A percentile compares a stretch with the other conserved stretches of the same genome.
Evolutionary conservation across 1,140 invertebrate species (phyloP).

Genomic region (Nasonia giraulti): DNA sequence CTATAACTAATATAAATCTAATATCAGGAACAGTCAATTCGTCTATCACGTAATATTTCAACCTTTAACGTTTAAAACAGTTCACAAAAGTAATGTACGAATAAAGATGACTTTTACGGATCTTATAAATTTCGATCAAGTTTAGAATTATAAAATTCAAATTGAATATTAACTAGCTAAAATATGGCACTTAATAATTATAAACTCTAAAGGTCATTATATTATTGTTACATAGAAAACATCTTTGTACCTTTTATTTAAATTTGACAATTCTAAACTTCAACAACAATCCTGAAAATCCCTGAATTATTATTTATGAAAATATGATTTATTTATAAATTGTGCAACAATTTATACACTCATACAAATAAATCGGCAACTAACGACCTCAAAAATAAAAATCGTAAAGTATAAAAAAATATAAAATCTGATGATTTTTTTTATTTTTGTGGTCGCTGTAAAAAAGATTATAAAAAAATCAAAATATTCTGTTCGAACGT

Average conservation of each 20-base stretch:
- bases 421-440: neutral
- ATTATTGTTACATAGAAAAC: neutral
- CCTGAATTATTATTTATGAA: neutral
- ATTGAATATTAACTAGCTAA: neutral
- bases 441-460: no score
- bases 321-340: neutral
- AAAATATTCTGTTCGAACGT: neutral
- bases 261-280: neutral
- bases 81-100: no score
- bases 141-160: no score
- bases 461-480: neutral
- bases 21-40: slow-evolving; percentile 15
- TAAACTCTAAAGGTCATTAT: neutral
- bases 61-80: neutral
- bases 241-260: neutral
- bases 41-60: neutral
- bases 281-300: no score
- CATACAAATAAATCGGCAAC: neutral
- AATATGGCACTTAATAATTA: neutral
- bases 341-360: neutral
- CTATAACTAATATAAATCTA: neutral
- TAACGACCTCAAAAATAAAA: neutral
- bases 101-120: no score
- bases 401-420: neutral
- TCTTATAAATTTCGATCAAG: no score